Evolutionary conservation across 2,888 invertebrate species (phyloP), one percentile per base, ranked within the genome.

Genomic region (Teinopalpus imperialis): DNA sequence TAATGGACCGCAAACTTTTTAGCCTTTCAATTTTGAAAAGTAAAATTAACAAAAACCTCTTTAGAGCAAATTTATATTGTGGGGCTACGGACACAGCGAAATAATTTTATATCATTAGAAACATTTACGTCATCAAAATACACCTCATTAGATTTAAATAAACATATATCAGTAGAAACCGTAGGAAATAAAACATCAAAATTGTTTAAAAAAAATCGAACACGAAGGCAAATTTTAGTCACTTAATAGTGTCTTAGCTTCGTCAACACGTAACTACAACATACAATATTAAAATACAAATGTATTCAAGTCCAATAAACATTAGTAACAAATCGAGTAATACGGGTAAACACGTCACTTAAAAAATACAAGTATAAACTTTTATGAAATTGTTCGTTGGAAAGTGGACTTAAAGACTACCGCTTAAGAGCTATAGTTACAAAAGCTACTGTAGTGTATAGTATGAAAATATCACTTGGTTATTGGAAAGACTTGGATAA

Each of bases 401-500:
- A 80, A 78, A 72, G 54, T 68, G 59, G 65, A 66, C 63, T 67
- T 74, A 80, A 61, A 47, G 53, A 14, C 49, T 72, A 73, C 32
- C 54, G 57, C 69, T 68, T 80, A 77, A 59, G 24, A 59, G 47
- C 66, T 74, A 79, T 61, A 63, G 61, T 69, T 66, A 67, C 66
- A 71, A 73, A 74, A 69, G 66, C 66, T 79, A 74, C 66, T 39
- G 57, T 60, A 58, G 46, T 59, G 55, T 67, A 72, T 64, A 62
- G 59, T 70, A 72, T 64, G 63, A 71, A 81, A 80, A 82, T 81
- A 85, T 85, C 81, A 81, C 81, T 79, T 71, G 73, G 66, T 73
- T 72, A 70, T 70, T 69, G 74, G 75, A 81, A 76, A 81, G 71
- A 76, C 75, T 59, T 62, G 42, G 51, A 51, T 55, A 57, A 58